Base-by-base conservation (phyloP, 2,113 vertebrate genomes). In the Prinia subflava region DNA sequence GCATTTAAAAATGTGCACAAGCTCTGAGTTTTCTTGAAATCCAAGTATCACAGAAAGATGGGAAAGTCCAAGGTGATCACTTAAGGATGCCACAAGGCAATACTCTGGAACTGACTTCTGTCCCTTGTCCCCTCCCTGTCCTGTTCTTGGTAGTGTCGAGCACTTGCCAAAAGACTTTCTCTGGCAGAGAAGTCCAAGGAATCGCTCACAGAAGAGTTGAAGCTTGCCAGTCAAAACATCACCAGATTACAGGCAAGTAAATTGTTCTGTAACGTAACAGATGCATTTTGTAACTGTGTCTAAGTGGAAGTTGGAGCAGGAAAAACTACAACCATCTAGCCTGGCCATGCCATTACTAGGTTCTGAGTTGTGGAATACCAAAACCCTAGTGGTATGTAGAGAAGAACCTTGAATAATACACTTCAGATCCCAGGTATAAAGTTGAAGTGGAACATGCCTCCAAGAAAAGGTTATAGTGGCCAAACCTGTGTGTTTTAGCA, bases 101-200 rank as follows among this genome's bases (percentile, higher is more conserved):
- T 64, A 44, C 7, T 49, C 7, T 81, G 63, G 33, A 53, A 60
- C 35, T 96, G 79, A 96, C 56, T 70, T 42, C 44, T 5, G 22
- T 86, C 4, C 20, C 15, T 79, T 87, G 11, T 74, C 1, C 35
- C 50, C 11, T 79, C 15, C 39, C 55, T 68, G 0, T 95, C 13
- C 85, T 95, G 60, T 93, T 96, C 76, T 62, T 78, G 85, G n/a
- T 79, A 99, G 99, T 99, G 99, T 95, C 98, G 99, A 60, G 99
- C 99, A 24, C 98, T 99, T 94, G 98, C 98, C 64, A 99, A 99
- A 96, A 98, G 99, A 78, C 97, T 99, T 80, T 96, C 98, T 60
- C 97, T 99, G 55, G 98, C 99, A 27, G 99, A 99, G 84, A 99
- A 98, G 65, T 98, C 98, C 33, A 98, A 99, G 79, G 99, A 99